Conservation (phyloP, 2,888 invertebrate genomes). For the Siphlonurus alternatus region DNA sequence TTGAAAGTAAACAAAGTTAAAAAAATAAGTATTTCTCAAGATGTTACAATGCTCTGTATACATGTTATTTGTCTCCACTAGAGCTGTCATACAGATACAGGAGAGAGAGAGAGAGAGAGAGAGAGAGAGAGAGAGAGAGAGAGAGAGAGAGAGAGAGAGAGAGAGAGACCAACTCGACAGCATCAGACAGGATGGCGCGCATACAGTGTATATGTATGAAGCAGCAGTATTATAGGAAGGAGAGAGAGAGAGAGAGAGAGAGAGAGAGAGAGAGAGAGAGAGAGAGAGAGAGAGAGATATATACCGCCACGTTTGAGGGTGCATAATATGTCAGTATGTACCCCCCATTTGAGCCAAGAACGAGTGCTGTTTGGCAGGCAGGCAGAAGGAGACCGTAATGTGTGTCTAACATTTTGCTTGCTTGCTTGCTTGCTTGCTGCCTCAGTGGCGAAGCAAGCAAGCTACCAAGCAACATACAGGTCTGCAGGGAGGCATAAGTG, state of each 20-base stretch:
- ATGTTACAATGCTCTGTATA: too few species aligned
- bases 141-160: too few species aligned
- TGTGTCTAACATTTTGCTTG: neutral
- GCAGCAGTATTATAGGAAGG: neutral
- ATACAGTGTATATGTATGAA: neutral
- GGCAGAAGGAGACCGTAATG: neutral
- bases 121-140: too few species aligned
- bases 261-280: neutral
- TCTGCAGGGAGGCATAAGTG: neutral
- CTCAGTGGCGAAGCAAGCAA: neutral
- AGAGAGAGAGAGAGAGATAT: neutral
- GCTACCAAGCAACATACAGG: neutral
- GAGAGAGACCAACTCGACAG: too few species aligned
- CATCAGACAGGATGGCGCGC: neutral
- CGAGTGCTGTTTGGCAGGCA: neutral
- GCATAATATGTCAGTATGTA: neutral
- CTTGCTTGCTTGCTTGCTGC: neutral
- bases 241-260: neutral
- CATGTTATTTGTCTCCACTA: too few species aligned
- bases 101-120: too few species aligned
- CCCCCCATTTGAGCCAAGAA: neutral
- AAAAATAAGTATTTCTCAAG: too few species aligned
- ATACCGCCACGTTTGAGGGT: too few species aligned
- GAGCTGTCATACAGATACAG: too few species aligned
- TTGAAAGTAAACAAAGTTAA: too few species aligned